Conservation (phyloP, 2,888 invertebrate genomes). For the Poecilobothrus nobilitatus region DNA sequence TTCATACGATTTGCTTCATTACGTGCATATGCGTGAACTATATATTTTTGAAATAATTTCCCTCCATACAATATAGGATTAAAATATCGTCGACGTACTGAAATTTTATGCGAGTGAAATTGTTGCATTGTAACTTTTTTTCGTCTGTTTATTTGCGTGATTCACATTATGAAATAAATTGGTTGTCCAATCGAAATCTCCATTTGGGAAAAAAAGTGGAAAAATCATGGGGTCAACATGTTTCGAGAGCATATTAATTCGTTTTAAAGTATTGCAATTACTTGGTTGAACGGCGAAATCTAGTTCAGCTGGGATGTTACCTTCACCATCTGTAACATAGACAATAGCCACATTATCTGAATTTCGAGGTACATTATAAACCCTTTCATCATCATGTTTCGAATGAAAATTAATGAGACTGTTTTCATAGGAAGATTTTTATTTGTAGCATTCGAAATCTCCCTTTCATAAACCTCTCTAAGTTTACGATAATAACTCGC, state of each 20-base stretch:
- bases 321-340: constrained; percentile 7
- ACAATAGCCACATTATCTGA: constrained; percentile 4
- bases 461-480: no score
- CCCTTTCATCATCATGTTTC: constrained; percentile 7
- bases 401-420: background rate
- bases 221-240: background rate
- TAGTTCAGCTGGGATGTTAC: background rate
- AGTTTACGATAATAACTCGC: no score
- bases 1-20: background rate
- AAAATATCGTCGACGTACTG: background rate
- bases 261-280: background rate
- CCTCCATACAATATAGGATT: background rate
- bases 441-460: background rate
- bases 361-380: constrained; percentile 5
- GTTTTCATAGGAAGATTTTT: background rate
- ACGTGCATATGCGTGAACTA: background rate
- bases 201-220: background rate
- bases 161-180: background rate
- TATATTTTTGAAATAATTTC: constrained; percentile 5
- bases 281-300: background rate
- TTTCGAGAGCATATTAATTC: background rate
- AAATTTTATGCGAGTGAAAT: background rate
- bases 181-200: no score
- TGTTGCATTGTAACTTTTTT: background rate
- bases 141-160: background rate